Percentiles rank a stretch among this genome's conserved stretches.
Conservation (phyloP, 2,113 vertebrate genomes). For the Salvelinus namaycush region DNA sequence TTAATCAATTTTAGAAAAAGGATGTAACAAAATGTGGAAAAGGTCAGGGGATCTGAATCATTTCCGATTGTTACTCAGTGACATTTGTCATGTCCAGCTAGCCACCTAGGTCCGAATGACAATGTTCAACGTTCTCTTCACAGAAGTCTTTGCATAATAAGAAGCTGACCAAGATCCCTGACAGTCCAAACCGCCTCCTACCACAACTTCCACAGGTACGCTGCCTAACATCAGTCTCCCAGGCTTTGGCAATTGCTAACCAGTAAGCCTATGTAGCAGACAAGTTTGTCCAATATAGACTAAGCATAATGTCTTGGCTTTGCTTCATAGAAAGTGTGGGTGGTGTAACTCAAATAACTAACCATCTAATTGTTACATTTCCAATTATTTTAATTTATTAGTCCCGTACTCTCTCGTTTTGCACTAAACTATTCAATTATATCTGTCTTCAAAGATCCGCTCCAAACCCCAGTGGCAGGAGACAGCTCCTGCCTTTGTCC, state of each 20-base stretch:
- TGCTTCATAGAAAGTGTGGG: no score
- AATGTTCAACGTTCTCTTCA: not conserved
- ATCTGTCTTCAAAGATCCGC: conserved; percentile 57
- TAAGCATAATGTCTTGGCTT: no score
- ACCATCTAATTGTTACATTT: not conserved
- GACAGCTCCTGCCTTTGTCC: conserved; percentile 60
- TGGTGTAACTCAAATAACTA: no score
- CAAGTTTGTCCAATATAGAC: not conserved
- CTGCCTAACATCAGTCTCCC: not conserved
- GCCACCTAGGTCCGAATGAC: not conserved
- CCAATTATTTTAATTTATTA: not conserved
- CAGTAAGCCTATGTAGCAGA: not conserved
- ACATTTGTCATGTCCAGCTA: no score
- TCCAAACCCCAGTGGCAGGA: conserved; percentile 75
- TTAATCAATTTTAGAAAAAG: no score
- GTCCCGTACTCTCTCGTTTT: not conserved
- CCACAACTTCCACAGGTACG: conserved; percentile 44
- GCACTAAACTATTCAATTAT: not conserved
- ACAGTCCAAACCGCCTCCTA: conserved; percentile 13
- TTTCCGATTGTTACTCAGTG: no score
- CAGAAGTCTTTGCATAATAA: conserved; percentile 23
- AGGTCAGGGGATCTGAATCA: no score
- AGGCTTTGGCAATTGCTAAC: not conserved
- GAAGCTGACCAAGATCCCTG: not conserved
- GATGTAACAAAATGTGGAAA: no score